Evolutionary conservation across 2,888 invertebrate species (phyloP), one percentile per base, ranked within the genome.

Genomic region (Cheilosia pagana): DNA sequence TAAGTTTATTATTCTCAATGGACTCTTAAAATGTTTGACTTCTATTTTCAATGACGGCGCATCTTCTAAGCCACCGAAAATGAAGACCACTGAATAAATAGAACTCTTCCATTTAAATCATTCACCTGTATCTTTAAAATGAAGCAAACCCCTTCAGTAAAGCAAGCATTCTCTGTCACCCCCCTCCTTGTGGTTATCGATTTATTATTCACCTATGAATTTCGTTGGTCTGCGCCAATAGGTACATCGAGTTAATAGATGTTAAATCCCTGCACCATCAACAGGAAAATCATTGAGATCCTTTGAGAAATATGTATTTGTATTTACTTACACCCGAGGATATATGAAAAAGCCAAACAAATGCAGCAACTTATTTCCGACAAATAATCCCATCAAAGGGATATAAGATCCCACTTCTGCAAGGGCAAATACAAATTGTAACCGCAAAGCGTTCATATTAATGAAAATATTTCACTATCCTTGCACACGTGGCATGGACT

Each of bases 321-420:
- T 14, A 48, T 62, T 62, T 62, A 31, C 1, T 19, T 19, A 14
- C 3, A 16, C 16, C 53, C 12, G 10, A 10, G 28, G 28, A 28
- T 28, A 8, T 25, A 28, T 7, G 25, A 8, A n/a, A 28, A 43
- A 25, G 3, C n/a, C 7, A 21, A 62, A 28, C 19, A 6, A 31
- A 19, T 48, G 23, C 28, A 16, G 10, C 12, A 25, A 43, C 31
- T 19, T 48, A 19, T 48, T 28, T 28, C 28, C 10, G 10, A 12
- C 59, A 41, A 31, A 35, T 62, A 62, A 63, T 48, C n/a, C 4
- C 7, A 45, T 48, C 48, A 31, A 48, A 48, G 60, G 21, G 28
- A 45, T 19, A 21, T n/a, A 3, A 8, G 2, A 10, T 23, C 12
- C 28, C 10, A 48, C 12, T 21, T 4, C 19, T 48, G 48, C 3